A percentile compares a stretch with the other conserved stretches of the same genome.
Conservation (phyloP, 2,797 vertebrate genomes). For the Sorex maritimensis region DNA sequence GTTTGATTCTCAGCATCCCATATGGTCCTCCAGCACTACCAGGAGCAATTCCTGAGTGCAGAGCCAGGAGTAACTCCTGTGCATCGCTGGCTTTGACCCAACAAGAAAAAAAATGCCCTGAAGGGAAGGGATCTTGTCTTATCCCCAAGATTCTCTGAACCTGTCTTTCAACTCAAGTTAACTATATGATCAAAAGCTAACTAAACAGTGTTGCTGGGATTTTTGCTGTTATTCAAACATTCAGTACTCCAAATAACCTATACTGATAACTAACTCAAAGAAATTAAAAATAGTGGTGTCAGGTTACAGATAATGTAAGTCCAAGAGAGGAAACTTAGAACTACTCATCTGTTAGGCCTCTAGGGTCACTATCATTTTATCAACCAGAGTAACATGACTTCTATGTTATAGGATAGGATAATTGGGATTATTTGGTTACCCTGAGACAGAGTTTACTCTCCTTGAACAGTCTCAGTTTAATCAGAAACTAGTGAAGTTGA, state of each 20-base stretch:
- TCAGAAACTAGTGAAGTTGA: not conserved
- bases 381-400: not conserved
- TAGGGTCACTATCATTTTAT: not conserved
- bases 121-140: not conserved
- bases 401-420: not conserved
- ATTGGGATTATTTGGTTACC: slow-evolving; percentile 1
- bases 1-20: no score
- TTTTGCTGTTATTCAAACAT: not conserved
- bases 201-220: not conserved
- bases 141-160: not conserved
- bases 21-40: no score
- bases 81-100: no score
- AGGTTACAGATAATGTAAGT: not conserved
- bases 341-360: not conserved
- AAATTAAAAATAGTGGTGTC: not conserved
- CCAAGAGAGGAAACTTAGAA: not conserved
- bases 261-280: not conserved
- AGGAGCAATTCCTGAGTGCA: no score
- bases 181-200: no score
- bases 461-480: not conserved
- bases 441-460: not conserved
- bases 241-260: not conserved
- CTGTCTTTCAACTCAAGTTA: no score
- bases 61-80: no score
- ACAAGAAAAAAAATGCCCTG: not conserved